phyloP scores from a whole-genome alignment of 23 tunicate species.

The Halocynthia aurantium region DNA sequence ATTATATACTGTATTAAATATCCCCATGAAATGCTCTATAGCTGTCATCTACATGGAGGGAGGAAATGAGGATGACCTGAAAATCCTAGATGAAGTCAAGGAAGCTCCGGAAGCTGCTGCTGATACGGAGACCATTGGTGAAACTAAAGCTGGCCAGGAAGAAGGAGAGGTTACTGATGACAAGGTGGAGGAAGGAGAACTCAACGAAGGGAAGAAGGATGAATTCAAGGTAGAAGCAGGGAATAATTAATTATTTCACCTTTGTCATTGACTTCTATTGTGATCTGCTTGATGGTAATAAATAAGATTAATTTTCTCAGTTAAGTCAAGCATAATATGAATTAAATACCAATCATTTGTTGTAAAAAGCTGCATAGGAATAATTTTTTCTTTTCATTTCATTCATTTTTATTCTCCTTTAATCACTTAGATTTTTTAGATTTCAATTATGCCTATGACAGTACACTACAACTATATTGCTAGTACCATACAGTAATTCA shows the following conservation, averaged over 20 bases:
- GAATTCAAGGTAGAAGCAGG: conserved; percentile 9
- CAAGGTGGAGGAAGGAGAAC: conserved; percentile 3
- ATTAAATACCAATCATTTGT: too few species aligned
- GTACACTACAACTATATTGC: too few species aligned
- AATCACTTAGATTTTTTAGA: background rate
- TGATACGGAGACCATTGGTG: background rate
- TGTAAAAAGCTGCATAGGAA: too few species aligned
- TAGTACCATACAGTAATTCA: too few species aligned
- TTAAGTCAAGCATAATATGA: too few species aligned
- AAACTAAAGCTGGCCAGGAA: background rate
- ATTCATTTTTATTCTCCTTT: background rate
- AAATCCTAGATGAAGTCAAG: conserved; percentile 37
- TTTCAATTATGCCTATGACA: background rate
- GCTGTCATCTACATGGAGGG: conserved; percentile 98
- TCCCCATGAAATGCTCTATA: conserved; percentile 19
- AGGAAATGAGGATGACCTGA: conserved; percentile 73
- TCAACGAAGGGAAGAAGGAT: background rate
- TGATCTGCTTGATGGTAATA: too few species aligned
- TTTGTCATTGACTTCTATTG: too few species aligned
- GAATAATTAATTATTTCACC: background rate
- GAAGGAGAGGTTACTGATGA: conserved; percentile 23
- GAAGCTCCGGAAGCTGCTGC: background rate
- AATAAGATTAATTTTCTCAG: too few species aligned
- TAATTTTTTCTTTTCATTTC: too few species aligned
- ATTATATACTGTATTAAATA: background rate